Conservation (phyloP, 35 echinoderm and acorn worm genomes). For the Amphiura filiformis region DNA sequence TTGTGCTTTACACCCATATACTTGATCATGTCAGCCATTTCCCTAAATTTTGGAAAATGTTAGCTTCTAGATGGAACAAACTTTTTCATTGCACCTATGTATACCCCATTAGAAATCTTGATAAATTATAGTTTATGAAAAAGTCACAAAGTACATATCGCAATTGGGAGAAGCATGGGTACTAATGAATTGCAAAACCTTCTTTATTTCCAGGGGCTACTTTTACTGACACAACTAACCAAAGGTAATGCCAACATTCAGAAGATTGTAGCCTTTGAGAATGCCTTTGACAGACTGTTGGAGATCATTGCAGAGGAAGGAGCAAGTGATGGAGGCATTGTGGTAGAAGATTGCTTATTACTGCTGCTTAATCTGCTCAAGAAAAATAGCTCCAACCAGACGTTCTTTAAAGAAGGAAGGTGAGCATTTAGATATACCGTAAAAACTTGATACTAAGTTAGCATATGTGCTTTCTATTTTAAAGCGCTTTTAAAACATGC, state of each 20-base stretch:
- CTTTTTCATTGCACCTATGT: too few species aligned
- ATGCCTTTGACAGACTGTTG: conserved; percentile 89
- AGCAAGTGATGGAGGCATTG: conserved; percentile 89
- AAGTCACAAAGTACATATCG: too few species aligned
- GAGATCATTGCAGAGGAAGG: conserved; percentile 97
- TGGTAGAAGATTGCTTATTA: conserved; percentile 89
- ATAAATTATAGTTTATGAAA: too few species aligned
- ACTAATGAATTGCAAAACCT: too few species aligned
- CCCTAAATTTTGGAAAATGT: too few species aligned
- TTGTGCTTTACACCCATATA: too few species aligned
- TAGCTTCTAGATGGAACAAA: too few species aligned
- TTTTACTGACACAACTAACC: conserved; percentile 78
- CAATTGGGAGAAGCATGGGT: too few species aligned
- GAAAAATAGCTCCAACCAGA: conserved; percentile 97
- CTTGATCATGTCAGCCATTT: too few species aligned
- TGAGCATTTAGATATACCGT: conserved; percentile 25
- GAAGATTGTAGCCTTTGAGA: conserved; percentile 99
- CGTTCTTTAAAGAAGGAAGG: conserved; percentile 99
- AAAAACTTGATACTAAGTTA: too few species aligned
- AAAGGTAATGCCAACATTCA: conserved; percentile 96
- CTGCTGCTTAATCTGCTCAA: conserved; percentile 87
- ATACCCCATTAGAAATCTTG: too few species aligned
- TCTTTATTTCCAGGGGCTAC: conserved; percentile 65
- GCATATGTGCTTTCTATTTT: not conserved
- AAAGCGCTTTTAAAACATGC: too few species aligned